Evolutionary conservation across 2,888 invertebrate genomes (phyloP), one percentile per base, ranked within the genome.

Genomic region (Polymixis lichenea): DNA sequence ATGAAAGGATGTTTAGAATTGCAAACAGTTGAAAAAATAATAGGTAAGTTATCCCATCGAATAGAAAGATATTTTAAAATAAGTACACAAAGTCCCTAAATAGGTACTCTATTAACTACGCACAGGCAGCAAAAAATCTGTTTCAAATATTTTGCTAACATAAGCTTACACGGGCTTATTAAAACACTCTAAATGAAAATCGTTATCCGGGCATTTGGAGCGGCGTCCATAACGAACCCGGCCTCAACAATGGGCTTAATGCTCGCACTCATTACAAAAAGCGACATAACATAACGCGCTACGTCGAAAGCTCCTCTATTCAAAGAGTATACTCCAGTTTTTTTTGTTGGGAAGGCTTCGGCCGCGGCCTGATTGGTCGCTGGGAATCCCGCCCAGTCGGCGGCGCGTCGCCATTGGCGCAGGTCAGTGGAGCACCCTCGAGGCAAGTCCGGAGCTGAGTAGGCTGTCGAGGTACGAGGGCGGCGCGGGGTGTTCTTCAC

Each of bases 201-300:
- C 95, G 95, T 96, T 96, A 96, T 94, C 95, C 94, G 92, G 92
- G 93, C 93, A 93, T 95, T 95, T 94, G 92, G 93, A 95, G 95
- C 96, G 94, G 95, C 95, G 94, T 95, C 95, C 95, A 95, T 96
- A 95, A 95, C 95, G 95, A 94, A 95, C 95, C 94, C 93, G 93
- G 94, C 94, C 91, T 96, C 96, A 95, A 96, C 96, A 96, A 96
- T 96, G 94, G 96, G 95, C 96, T 96, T 96, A 96, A 95, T 95
- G 95, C 95, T 94, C 95, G 94, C 94, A 95, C 96, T 96, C 95
- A 96, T 96, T 96, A 96, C 96, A 96, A 96, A 95, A 96, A 96
- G 95, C 96, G 95, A 95, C 95, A 95, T 95, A 96, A 96, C 95
- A 95, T 95, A 96, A 95, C 96, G 94, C 93, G 95, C 95, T 93